Evolutionary conservation across 2,888 invertebrate species (phyloP).

Genomic region (Lasioglossum malachurum): DNA sequence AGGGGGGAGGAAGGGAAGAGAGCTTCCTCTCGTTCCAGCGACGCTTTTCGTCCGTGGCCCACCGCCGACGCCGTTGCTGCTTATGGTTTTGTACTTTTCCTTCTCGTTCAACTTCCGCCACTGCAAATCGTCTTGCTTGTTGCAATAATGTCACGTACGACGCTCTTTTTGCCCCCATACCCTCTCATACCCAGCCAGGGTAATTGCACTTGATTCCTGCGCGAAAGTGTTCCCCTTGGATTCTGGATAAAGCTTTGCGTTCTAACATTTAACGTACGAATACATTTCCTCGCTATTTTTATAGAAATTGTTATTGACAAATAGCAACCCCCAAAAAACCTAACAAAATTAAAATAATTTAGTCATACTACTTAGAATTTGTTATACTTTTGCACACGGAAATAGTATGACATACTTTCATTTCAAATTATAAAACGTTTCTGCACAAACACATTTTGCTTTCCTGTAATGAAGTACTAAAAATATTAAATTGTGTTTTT

Average conservation of each 20-base stretch:
- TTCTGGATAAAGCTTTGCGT: background rate
- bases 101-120: constrained; percentile 28
- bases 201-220: constrained; percentile 50
- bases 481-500: too few relatives aligned
- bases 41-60: constrained; percentile 22
- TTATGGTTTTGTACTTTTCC: constrained; percentile 44
- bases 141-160: constrained; percentile 62
- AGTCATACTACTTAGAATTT: too few relatives aligned
- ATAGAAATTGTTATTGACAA: background rate
- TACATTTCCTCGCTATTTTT: background rate
- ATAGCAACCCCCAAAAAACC: background rate
- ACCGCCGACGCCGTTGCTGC: constrained; percentile 29
- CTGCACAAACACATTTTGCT: too few relatives aligned
- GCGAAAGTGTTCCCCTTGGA: background rate
- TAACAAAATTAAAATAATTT: too few relatives aligned
- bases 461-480: too few relatives aligned
- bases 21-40: constrained; percentile 45
- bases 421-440: background rate
- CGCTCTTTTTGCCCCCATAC: constrained; percentile 12
- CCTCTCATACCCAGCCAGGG: background rate
- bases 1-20: background rate
- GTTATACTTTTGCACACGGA: too few relatives aligned
- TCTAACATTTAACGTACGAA: background rate
- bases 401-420: too few relatives aligned
- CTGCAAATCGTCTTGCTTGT: constrained; percentile 55